Evolutionary conservation across 1,140 invertebrate species (phyloP).

Genomic region (Littorina saxatilis): DNA sequence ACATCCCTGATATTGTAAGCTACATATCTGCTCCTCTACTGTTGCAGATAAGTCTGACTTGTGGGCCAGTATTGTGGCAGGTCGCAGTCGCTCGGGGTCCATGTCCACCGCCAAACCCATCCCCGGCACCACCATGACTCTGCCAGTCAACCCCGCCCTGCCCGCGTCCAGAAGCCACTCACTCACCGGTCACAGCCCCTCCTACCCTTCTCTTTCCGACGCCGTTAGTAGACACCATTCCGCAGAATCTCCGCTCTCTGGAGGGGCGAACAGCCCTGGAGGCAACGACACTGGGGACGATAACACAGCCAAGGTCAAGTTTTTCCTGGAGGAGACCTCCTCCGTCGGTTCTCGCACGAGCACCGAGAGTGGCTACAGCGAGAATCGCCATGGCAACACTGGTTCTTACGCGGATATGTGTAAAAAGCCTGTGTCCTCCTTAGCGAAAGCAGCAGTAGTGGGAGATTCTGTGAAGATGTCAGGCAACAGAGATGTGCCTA

Average conservation of each 20-base stretch:
- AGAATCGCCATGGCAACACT: conserved; percentile 34
- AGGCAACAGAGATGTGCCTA: not conserved
- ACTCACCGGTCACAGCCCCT: conserved; percentile 19
- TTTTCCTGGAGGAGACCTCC: conserved; percentile 56
- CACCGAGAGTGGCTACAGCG: conserved; percentile 64
- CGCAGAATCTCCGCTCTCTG: conserved; percentile 21
- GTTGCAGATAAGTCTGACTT: conserved; percentile 53
- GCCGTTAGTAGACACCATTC: conserved; percentile 3
- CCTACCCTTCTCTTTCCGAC: conserved; percentile 9
- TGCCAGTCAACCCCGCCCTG: conserved; percentile 21
- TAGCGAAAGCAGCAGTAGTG: not conserved
- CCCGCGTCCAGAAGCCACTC: conserved; percentile 30
- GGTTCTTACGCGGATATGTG: conserved; percentile 54
- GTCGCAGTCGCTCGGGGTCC: conserved; percentile 54
- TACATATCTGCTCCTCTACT: no score
- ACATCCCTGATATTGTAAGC: no score
- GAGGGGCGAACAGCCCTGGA: not conserved
- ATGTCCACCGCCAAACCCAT: conserved; percentile 37
- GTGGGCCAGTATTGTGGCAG: conserved; percentile 67
- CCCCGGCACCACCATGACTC: conserved; percentile 47
- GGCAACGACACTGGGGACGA: not conserved
- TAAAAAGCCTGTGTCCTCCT: conserved; percentile 31
- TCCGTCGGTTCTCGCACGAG: conserved; percentile 46
- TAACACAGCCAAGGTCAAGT: conserved; percentile 52
- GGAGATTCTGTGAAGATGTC: not conserved